These are phyloP conservation scores for Camelus dromedarius DNA, from an alignment of 2,113 vertebrate genomes.

Conservation along the genomic window DNA sequence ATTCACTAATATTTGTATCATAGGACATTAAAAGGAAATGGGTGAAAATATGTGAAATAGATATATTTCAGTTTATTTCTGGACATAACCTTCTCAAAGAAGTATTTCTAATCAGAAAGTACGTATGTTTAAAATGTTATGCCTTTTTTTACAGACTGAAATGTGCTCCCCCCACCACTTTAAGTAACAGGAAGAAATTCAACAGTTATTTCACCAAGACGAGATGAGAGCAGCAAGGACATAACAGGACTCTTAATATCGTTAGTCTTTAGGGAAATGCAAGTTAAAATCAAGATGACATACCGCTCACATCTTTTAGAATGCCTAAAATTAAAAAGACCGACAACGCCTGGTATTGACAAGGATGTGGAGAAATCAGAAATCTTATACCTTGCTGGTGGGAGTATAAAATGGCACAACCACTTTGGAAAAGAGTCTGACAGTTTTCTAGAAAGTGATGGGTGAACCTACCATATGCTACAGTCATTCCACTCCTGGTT, in stretches of 20 bases:
- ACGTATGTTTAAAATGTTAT: not conserved
- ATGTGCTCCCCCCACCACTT: not conserved
- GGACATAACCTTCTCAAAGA: not conserved
- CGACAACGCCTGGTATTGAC: not conserved
- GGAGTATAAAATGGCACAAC: not conserved
- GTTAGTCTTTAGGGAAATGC: not conserved
- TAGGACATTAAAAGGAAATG: not conserved
- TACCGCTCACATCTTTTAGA: not conserved
- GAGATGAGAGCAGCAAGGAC: not conserved
- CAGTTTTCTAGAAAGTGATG: not conserved
- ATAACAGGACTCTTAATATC: not conserved
- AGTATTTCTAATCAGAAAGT: not conserved
- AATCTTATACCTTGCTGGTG: not conserved
- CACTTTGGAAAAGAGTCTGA: not conserved
- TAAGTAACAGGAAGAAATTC: not conserved
- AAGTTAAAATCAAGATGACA: not conserved
- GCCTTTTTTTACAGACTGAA: not conserved
- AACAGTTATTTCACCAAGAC: not conserved
- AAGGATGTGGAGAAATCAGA: not conserved
- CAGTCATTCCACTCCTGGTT: not conserved
- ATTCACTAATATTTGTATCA: not conserved
- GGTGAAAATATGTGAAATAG: not conserved
- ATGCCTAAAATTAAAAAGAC: not conserved
- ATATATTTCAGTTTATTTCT: not conserved
- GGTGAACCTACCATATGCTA: too few relatives aligned